Base-by-base conservation (phyloP, 2,113 vertebrate species). In the Sander lucioperca region DNA sequence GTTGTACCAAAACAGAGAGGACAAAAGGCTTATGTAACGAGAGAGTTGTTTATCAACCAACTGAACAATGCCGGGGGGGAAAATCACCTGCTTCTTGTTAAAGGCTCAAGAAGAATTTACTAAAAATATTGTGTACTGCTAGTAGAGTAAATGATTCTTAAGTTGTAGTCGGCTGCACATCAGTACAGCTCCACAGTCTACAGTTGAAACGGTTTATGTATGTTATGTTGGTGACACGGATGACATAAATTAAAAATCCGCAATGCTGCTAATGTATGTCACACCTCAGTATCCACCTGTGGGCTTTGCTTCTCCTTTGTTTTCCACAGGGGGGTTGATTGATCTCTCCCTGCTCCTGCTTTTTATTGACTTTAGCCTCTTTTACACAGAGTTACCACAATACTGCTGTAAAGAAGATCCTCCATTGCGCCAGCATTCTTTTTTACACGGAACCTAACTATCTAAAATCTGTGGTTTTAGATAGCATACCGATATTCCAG, bases 1-100 rank as follows among this genome's bases (percentile, higher is more conserved):
- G 65, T 73, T 79, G 36, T 75, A 77, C 80, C 63, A 84, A 84
- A 83, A 57, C 75, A 79, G 36, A 23, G 7, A 54, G 43, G 45
- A 76, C 62, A 62, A 51, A 77, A 9, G 47, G 12, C 72, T 90
- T 80, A 80, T 61, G 61, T 80, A 84, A 89, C 25, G 0, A 45
- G 15, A 39, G 50, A 54, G 33, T 43, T 81, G 53, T 62, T 83
- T 71, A 74, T 79, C 51, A 87, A 69, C 50, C 25, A n/a, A 50
- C 15, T 39, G 56, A 71, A 48, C 7, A 1, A 51, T 16, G 36
- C 11, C 27, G 61, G 21, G n/a, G 7, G 64, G 66, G 66, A 54
- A 14, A 36, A 67, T 43, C 56, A 75, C 80, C 33, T 53, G 8
- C 14, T 76, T 75, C 6, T 39, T 30, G 19, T 66, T 78, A n/a